Evolutionary conservation across 2,113 vertebrate genomes (phyloP), one percentile per base, ranked within the genome.

Genomic region (Vanacampus margaritifer): DNA sequence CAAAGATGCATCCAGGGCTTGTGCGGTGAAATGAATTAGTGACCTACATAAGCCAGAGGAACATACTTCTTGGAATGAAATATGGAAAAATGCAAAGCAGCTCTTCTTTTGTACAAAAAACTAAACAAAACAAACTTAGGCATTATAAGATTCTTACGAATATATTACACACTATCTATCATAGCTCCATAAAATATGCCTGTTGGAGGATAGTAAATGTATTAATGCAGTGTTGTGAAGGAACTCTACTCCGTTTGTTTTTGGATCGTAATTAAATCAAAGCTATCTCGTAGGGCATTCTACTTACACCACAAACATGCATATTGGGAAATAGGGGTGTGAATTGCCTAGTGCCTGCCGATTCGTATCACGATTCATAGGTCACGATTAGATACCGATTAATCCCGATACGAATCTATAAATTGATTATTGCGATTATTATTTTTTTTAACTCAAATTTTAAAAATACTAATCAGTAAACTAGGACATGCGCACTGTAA

Each of bases 21-120:
- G 54, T 9, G 26, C 16, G 6, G 26, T 17, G 28, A 28, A 57
- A 57, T 57, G 54, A 32, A 57, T 32, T 28, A 57, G 26, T 57
- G 54, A 57, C 54, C 54, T 57, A 57, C 26, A 57, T 57, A 57
- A 32, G 14, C 26, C 16, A 32, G 54, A 57, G 54, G 54, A 32
- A 32, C 26, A 32, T 13, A 54, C 54, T 32, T 57, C 54, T 19
- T 54, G 14, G 26, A 35, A 57, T 28, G 14, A 51, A 51, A 51
- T n/a, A 51, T 51, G 48, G 48, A 51, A 57, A 57, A 57, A 57
- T 57, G 54, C 26, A 57, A 56, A 16, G 53, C 13, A 56, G 53
- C 14, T 14, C 7, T 17, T 32, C 14, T 57, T 14, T 32, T 57
- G 54, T 57, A 16, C 16, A 32, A 7, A 56, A 56, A 23, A 45